These are phyloP conservation scores for Clarias magur DNA, from an alignment of 2,113 vertebrate species.

Conservation along the genomic window DNA sequence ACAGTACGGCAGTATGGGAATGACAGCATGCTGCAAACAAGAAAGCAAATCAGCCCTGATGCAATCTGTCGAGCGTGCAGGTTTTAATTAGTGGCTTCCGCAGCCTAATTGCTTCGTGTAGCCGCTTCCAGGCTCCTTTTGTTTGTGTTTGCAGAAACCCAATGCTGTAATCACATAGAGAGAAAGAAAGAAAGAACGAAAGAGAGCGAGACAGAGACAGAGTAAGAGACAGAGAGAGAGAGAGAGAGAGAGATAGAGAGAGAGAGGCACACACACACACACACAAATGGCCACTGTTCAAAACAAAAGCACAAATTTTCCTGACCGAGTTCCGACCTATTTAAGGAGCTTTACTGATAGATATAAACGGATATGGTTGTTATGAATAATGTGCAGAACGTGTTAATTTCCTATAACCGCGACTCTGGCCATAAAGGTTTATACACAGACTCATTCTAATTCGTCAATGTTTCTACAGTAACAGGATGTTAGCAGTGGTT, in stretches of 20 bases:
- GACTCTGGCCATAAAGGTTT: neutral
- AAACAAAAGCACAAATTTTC: neutral
- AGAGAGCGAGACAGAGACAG: neutral
- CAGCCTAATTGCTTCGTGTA: slow-evolving; percentile 71
- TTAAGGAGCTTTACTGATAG: neutral
- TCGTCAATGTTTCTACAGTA: neutral
- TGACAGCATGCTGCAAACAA: slow-evolving; percentile 63
- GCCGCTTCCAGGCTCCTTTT: slow-evolving; percentile 68
- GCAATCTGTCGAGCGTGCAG: slow-evolving; percentile 72
- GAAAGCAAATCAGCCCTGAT: slow-evolving; percentile 77
- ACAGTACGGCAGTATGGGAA: slow-evolving; percentile 61
- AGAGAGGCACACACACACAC: no score
- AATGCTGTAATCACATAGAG: slow-evolving; percentile 66
- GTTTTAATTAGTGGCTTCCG: slow-evolving; percentile 80
- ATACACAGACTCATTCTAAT: neutral
- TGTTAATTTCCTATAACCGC: neutral
- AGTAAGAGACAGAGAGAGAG: neutral
- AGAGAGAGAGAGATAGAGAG: neutral
- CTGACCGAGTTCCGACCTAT: neutral
- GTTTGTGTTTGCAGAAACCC: slow-evolving; percentile 72
- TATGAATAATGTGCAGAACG: neutral
- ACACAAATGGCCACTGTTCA: neutral
- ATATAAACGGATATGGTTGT: neutral
- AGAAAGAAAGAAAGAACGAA: neutral
- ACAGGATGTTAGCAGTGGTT: neutral